These are phyloP conservation scores for Nesoenas mayeri DNA, from an alignment of 2,113 vertebrate species.

Conservation along the genomic window DNA sequence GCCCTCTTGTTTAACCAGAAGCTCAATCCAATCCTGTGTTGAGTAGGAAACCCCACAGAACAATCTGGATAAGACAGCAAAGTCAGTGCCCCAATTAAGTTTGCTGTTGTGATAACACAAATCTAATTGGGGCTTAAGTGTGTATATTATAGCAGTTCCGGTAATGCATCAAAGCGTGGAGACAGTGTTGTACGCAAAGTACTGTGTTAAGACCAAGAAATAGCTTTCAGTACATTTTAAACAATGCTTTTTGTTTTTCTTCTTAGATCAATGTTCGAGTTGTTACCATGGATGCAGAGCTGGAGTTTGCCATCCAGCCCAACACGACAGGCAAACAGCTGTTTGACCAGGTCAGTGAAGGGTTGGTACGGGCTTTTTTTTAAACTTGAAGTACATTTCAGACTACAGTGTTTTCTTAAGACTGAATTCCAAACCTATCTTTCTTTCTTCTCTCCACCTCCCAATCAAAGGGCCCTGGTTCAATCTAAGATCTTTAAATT, in stretches of 20 bases:
- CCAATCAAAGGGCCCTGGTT: neutral
- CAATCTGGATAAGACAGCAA: neutral
- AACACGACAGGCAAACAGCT: slow-evolving; percentile 95
- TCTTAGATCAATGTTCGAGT: slow-evolving; percentile 94
- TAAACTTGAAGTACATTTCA: neutral
- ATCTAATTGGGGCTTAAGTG: neutral
- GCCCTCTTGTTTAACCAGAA: neutral
- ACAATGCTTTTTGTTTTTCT: slow-evolving; percentile 40
- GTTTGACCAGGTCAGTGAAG: slow-evolving; percentile 92
- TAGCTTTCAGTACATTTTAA: neutral
- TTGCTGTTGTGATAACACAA: neutral
- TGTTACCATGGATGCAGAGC: slow-evolving; percentile 95
- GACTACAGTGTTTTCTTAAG: neutral
- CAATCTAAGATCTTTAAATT: neutral
- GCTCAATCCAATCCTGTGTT: neutral
- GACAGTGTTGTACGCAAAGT: neutral
- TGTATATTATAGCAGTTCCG: neutral
- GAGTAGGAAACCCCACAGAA: neutral
- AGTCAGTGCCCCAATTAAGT: neutral
- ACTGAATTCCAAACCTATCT: neutral
- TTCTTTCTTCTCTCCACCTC: neutral
- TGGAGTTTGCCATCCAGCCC: slow-evolving; percentile 97
- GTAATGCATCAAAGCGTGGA: neutral
- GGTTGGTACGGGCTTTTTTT: neutral
- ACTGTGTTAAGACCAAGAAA: neutral